Evolutionary conservation across 2,888 invertebrate genomes (phyloP).

Genomic region (Idaea biselata): DNA sequence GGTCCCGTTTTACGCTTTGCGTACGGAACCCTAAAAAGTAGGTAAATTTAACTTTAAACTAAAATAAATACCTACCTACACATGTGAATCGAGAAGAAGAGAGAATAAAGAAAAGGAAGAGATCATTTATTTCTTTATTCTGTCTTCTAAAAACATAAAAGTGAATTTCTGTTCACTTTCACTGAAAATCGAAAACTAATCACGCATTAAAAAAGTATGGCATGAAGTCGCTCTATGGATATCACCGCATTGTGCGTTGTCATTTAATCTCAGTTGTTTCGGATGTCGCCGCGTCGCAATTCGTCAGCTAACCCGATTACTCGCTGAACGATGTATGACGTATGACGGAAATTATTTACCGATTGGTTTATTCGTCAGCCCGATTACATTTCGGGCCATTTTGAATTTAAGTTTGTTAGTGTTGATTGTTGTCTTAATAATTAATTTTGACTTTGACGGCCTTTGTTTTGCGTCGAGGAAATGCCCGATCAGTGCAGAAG

Average conservation of each 20-base stretch:
- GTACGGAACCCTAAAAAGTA: no score
- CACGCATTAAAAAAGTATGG: background rate
- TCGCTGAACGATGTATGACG: conserved; percentile 21
- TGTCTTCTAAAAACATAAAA: no score
- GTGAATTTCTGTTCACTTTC: no score
- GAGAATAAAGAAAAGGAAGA: no score
- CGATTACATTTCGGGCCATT: background rate
- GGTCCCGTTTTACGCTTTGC: no score
- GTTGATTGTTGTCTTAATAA: background rate
- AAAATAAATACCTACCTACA: no score
- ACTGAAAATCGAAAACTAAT: background rate
- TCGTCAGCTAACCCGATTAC: conserved; percentile 27
- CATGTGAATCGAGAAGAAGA: no score
- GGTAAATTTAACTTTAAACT: no score
- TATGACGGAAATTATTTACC: conserved; percentile 34
- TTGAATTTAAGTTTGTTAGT: background rate
- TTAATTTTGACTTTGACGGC: no score
- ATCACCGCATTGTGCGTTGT: background rate
- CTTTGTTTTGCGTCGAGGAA: no score
- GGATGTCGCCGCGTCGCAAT: conserved; percentile 14
- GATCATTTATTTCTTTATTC: no score
- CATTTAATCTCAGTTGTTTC: conserved; percentile 17
- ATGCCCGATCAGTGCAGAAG: no score
- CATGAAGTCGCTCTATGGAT: background rate
- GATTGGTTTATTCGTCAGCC: conserved; percentile 28